Percentiles rank a stretch among this genome's conserved stretches.
Evolutionary conservation across 2,113 vertebrate species (phyloP).

Genomic region (Lucifuga dentata): DNA sequence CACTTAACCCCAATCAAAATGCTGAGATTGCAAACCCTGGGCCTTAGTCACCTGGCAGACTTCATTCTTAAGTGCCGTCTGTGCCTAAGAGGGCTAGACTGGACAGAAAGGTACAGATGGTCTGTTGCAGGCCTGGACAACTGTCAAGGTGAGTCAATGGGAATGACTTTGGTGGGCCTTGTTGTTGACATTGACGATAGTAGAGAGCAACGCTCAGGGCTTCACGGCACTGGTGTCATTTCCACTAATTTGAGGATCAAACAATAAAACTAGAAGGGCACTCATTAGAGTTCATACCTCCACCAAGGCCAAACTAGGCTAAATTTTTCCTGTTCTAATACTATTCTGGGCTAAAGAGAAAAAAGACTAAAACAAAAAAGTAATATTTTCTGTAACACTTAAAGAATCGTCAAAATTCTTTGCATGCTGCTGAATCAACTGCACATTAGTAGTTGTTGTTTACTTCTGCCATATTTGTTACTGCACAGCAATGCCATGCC

Average conservation of each 20-base stretch:
- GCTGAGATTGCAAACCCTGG: slow-evolving; percentile 38
- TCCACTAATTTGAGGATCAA: neutral
- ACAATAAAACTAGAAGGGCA: neutral
- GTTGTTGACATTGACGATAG: slow-evolving; percentile 20
- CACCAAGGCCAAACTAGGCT: too few species aligned
- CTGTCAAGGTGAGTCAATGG: slow-evolving; percentile 7
- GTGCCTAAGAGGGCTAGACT: slow-evolving; percentile 10
- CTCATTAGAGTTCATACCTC: too few species aligned
- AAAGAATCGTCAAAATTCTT: too few species aligned
- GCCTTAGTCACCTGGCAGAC: slow-evolving; percentile 29
- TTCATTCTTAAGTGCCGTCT: slow-evolving; percentile 43
- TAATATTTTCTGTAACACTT: too few species aligned
- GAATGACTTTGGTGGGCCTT: neutral
- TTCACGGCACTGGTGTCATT: neutral
- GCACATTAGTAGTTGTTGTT: too few species aligned
- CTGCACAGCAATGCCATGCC: too few species aligned
- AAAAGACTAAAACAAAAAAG: too few species aligned
- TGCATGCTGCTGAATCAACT: too few species aligned
- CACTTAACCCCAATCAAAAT: slow-evolving; percentile 46
- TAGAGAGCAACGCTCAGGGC: neutral
- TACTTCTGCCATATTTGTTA: too few species aligned
- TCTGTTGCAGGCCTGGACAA: neutral
- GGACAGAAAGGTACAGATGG: slow-evolving; percentile 4
- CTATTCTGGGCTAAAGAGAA: too few species aligned
- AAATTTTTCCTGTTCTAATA: too few species aligned